Conservation (phyloP, 2,888 invertebrate genomes). For the Cylindroiulus punctatus region DNA sequence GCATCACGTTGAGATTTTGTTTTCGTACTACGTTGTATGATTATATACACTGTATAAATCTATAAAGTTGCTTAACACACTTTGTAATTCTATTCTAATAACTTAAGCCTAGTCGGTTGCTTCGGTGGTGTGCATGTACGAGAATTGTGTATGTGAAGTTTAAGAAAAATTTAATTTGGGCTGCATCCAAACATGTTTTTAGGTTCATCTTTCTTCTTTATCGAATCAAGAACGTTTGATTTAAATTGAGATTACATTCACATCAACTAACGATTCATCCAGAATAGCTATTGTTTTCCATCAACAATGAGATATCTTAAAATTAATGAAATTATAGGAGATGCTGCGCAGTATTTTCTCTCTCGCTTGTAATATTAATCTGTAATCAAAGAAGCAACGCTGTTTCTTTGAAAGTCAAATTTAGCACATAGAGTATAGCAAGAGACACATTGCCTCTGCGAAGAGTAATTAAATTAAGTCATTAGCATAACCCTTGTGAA, state of each 20-base stretch:
- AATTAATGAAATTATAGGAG: slow-evolving; percentile 17
- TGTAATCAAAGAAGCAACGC: background rate
- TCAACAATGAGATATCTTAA: slow-evolving; percentile 15
- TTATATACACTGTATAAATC: too few species aligned
- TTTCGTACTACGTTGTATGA: too few species aligned
- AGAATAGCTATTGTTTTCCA: slow-evolving; percentile 24
- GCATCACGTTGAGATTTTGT: too few species aligned
- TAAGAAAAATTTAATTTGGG: background rate
- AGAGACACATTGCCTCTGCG: slow-evolving; percentile 35
- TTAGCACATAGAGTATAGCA: background rate
- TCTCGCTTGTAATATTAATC: background rate
- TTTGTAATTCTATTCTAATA: background rate
- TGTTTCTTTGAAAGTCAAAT: background rate
- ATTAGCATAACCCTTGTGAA: slow-evolving; percentile 49
- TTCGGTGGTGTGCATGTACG: background rate
- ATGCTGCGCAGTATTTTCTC: background rate
- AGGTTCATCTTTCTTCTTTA: background rate
- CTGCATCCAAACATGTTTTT: background rate
- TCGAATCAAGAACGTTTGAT: background rate
- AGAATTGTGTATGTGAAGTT: background rate
- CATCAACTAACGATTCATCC: background rate
- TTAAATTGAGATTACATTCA: background rate
- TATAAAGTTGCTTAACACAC: background rate
- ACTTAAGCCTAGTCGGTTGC: background rate
- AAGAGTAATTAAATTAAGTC: slow-evolving; percentile 49